A percentile compares a stretch with the other conserved stretches of the same genome.
Conservation (phyloP, 2,888 invertebrate genomes). For the Scaptomyza cyrtandrae region DNA sequence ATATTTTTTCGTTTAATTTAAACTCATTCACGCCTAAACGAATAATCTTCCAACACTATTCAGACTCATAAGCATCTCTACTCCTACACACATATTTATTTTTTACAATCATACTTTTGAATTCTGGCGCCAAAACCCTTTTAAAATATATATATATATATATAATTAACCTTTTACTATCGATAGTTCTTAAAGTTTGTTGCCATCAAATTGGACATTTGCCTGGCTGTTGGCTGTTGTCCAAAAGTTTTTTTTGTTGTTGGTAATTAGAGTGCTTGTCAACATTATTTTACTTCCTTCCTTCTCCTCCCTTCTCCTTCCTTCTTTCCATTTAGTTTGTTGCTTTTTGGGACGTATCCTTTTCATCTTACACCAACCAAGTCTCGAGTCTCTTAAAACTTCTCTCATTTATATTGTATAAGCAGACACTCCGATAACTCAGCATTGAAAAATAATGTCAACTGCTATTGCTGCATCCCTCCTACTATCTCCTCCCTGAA, state of each 20-base stretch:
- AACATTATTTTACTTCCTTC: neutral
- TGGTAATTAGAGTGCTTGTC: constrained; percentile 55
- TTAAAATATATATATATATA: neutral
- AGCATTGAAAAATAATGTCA: constrained; percentile 50
- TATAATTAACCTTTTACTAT: neutral
- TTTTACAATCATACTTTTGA: neutral
- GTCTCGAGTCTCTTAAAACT: constrained; percentile 46
- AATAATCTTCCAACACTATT: neutral
- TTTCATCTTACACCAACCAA: constrained; percentile 38
- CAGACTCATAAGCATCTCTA: neutral
- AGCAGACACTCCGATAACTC: constrained; percentile 60
- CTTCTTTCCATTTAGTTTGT: neutral
- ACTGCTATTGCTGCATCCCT: constrained; percentile 10
- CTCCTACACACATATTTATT: neutral
- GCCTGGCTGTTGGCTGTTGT: constrained; percentile 42
- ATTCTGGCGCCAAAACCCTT: neutral
- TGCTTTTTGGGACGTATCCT: constrained; percentile 1
- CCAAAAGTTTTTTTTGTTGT: constrained; percentile 13
- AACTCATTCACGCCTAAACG: neutral
- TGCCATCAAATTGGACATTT: constrained; percentile 19
- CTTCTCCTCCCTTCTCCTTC: neutral
- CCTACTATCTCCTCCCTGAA: neutral
- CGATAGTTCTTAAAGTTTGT: constrained; percentile 3
- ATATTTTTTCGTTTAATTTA: neutral
- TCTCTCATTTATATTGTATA: constrained; percentile 76